A percentile compares a stretch with the other conserved stretches of the same genome.
Evolutionary conservation across 2,797 vertebrate species (phyloP).

Genomic region (Malacoraja senta): DNA sequence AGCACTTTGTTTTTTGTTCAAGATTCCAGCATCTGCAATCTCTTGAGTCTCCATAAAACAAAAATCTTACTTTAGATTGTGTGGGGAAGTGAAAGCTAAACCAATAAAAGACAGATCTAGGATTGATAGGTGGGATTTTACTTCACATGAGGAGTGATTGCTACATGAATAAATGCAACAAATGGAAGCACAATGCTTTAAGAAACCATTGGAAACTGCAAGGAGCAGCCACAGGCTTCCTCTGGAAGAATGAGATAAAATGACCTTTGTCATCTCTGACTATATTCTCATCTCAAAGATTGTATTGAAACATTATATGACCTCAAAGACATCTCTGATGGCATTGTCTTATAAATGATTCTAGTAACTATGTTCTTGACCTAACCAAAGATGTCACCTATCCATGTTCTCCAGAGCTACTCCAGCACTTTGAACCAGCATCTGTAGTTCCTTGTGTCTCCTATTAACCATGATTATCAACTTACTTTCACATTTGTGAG

Average conservation of each 20-base stretch:
- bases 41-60: not conserved
- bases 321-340: too few species aligned
- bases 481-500: not conserved
- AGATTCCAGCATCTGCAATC: too few species aligned
- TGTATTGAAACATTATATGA: not conserved
- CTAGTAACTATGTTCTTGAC: too few species aligned
- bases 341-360: too few species aligned
- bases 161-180: not conserved
- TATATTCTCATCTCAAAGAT: not conserved
- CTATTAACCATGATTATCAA: not conserved
- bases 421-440: too few species aligned
- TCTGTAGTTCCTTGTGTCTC: too few species aligned
- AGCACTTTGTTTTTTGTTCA: too few species aligned
- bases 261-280: not conserved
- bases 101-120: not conserved
- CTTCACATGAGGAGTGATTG: not conserved
- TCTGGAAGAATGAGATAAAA: not conserved
- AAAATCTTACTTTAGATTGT: not conserved
- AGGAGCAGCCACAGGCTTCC: not conserved
- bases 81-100: not conserved
- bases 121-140: not conserved
- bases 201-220: not conserved
- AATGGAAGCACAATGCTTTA: not conserved
- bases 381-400: too few species aligned
- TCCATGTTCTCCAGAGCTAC: too few species aligned